A percentile compares a stretch with the other conserved stretches of the same genome.
phyloP scores from a whole-genome alignment of 2,113 vertebrate species.

The Tricholaema leucomelas region DNA sequence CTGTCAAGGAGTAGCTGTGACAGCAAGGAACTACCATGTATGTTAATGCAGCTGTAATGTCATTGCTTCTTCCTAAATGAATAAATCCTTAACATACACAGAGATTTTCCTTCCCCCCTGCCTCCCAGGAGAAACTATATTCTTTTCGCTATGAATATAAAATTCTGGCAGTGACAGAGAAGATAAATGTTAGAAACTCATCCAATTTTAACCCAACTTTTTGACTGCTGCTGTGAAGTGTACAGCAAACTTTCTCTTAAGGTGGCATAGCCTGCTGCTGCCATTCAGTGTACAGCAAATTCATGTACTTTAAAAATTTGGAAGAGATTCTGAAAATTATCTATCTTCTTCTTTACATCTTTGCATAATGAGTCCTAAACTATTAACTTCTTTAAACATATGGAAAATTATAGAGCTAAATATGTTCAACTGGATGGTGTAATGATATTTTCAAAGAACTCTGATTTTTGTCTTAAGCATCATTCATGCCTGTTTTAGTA shows the following conservation, averaged over 20 bases:
- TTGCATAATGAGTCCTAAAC: not conserved
- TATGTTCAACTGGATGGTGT: not conserved
- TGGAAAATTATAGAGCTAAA: not conserved
- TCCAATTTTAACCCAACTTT: not conserved
- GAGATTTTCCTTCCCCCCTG: not conserved
- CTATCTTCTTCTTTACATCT: not conserved
- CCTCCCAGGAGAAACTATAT: not conserved
- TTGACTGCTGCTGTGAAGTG: not conserved
- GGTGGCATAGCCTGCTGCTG: not conserved
- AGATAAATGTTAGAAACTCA: not conserved
- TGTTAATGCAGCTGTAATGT: not conserved
- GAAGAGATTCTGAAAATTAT: not conserved
- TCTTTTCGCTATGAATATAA: not conserved
- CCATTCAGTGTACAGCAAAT: not conserved
- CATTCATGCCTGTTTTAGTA: not conserved
- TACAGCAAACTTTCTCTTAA: not conserved
- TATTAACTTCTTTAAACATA: not conserved
- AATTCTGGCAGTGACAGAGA: not conserved
- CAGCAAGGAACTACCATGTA: not conserved
- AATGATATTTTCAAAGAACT: not conserved
- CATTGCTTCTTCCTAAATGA: not conserved
- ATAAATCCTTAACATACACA: not conserved
- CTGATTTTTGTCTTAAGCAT: not conserved
- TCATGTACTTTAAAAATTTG: not conserved
- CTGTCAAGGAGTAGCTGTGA: not conserved